Base-by-base conservation (phyloP, 2,797 vertebrate species). In the Mormyrops attenuatus region DNA sequence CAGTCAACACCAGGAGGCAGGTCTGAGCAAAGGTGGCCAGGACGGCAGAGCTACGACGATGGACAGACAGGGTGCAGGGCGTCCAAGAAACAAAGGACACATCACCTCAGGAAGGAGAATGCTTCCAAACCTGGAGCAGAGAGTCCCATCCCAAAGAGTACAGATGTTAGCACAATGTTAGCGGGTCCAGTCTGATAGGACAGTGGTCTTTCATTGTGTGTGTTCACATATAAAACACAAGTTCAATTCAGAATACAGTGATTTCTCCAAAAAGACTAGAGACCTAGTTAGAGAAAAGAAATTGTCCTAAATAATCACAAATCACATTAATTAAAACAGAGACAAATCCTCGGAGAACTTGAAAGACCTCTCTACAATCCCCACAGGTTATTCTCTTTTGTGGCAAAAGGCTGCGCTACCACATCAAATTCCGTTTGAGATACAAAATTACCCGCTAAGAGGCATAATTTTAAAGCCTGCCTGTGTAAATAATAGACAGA, bases 401-500 rank as follows among this genome's bases (percentile, higher is more conserved):
- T 84, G 53, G 50, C 82, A 77, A 44, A 69, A 86, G 22, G 52
- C 66, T 50, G 50, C 55, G 20, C 55, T 7, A 55, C 88, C 50
- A 55, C 52, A 88, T 55, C 13, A 26, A 47, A 88, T 66, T 52
- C 87, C 1, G 50, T 73, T 91, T 85, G 89, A 77, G 38, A 50
- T 57, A 38, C 38, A 87, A 84, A 82, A 50, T 87, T 80, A 49
- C 52, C 17, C 55, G 50, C 85, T 53, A 89, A 90, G 91, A 90
- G 89, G 85, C 4, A 60, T 91, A 53, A 85, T 89, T 20, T 89
- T 38, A 85, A 84, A 66, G 88, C 38, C 47, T 88, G 30, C 66
- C 66, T 41, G 38, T 34, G 52, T 85, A 20, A 88, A 49, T 57
- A 77, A 90, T 38, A 26, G 38, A 63, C 15, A 88, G 60, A 69